A percentile compares a stretch with the other conserved stretches of the same genome.
Evolutionary conservation across 92 coral and sea anemone genomes (phyloP).

Genomic region (Virgularia gustaviana): DNA sequence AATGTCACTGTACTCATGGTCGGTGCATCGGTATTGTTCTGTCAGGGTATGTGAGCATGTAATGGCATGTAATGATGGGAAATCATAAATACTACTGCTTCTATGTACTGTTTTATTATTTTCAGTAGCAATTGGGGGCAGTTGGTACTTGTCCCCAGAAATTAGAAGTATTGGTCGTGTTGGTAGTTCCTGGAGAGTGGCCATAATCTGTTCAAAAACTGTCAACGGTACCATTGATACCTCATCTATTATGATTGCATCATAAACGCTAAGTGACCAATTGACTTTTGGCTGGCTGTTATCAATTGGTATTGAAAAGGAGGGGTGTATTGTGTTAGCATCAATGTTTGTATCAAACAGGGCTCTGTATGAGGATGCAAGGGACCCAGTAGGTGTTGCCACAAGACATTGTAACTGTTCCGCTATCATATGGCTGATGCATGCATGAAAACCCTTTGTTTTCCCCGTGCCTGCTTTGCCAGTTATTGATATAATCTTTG

Average conservation of each 20-base stretch:
- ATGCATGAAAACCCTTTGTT: neutral
- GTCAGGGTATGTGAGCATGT: neutral
- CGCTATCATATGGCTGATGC: neutral
- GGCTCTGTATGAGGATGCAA: neutral
- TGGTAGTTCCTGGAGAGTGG: slow-evolving; percentile 19
- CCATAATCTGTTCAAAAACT: slow-evolving; percentile 13
- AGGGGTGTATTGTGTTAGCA: slow-evolving; percentile 26
- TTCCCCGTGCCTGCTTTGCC: slow-evolving; percentile 38
- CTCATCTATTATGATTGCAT: slow-evolving; percentile 34
- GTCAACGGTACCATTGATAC: slow-evolving; percentile 30
- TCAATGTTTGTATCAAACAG: neutral
- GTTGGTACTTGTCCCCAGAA: slow-evolving; percentile 39
- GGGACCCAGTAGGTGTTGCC: slow-evolving; percentile 41
- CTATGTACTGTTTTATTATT: neutral
- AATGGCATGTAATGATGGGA: neutral
- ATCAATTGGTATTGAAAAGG: slow-evolving; percentile 26
- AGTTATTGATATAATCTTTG: neutral
- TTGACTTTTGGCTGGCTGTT: neutral
- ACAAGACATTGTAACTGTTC: neutral
- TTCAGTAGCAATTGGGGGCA: slow-evolving; percentile 29
- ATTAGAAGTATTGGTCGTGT: slow-evolving; percentile 27
- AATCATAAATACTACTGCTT: neutral
- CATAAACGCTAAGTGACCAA: slow-evolving; percentile 4
- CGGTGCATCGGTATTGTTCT: slow-evolving; percentile 29
- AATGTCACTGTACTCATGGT: neutral